Base-by-base conservation (phyloP, 2,113 vertebrate genomes). In the Bos taurus region DNA sequence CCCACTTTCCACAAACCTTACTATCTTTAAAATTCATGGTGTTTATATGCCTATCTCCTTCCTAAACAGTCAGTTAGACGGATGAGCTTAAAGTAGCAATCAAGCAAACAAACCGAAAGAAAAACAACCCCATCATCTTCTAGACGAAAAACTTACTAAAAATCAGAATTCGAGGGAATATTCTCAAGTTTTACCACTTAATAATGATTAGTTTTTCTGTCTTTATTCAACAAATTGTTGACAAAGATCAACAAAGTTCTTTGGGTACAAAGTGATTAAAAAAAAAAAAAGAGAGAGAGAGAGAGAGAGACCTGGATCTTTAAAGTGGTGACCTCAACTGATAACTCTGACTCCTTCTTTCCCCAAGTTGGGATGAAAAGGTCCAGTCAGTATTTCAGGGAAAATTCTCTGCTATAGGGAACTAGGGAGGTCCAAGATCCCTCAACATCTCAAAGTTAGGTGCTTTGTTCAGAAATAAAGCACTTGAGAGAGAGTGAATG, bases 141-240 rank as follows among this genome's bases (percentile, higher is more conserved):
- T 81, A 90, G 52, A 86, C 95, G 59, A 90, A 95, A 97, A 95
- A 57, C 21, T 10, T 36, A 93, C 13, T 43, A 80, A 50, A 96
- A 71, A 78, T 11, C 17, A 74, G 59, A 91, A 88, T 71, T 60
- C 84, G 67, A 80, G 40, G 50, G 26, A 85, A 54, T 60, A 85
- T 40, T 94, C 48, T 80, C 30, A 96, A 92, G 46, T 81, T 60
- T 83, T 23, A 74, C 12, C 12, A 48, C 36, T 9, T 60, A 23
- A 3, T 92, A 62, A 93, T 60, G 43, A 64, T 88, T 40, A 56
- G 33, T 82, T 94, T 94, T 86, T 81, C 2, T 48, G 0, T 90
- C 60, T 88, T 78, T 90, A 95, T 28, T 84, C 33, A 80, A 54
- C 46, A 90, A 19, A 46, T 30, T 84, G 57, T 80, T 93, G 78